Percentiles rank a stretch among this genome's conserved stretches.
phyloP scores from a whole-genome alignment of 92 coral and sea anemone species.

The Nematostella vectensis region DNA sequence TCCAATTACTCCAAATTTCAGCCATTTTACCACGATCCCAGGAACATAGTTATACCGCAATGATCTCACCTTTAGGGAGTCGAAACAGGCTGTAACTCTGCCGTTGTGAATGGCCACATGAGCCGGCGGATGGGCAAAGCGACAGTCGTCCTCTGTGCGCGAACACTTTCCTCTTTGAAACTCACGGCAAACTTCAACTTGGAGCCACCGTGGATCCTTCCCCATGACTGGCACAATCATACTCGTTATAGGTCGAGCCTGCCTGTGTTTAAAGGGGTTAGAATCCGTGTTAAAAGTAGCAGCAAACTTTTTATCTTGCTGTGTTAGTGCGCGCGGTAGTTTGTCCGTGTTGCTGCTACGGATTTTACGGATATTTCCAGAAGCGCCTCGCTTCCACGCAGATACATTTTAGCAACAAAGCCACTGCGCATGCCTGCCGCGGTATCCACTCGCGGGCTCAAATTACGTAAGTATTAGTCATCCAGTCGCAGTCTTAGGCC shows the following conservation, averaged over 20 bases:
- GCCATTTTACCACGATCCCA: too few species aligned
- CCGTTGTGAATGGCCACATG: constrained; percentile 93
- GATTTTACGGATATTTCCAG: constrained; percentile 75
- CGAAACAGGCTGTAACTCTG: constrained; percentile 99
- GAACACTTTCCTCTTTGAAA: constrained; percentile 99
- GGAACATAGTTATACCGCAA: too few species aligned
- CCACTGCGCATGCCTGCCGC: constrained; percentile 56
- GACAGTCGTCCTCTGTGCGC: constrained; percentile 90
- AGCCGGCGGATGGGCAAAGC: constrained; percentile 99
- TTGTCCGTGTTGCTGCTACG: neutral
- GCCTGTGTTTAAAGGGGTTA: constrained; percentile 25
- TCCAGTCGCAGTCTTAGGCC: constrained; percentile 57
- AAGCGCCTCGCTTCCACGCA: constrained; percentile 24
- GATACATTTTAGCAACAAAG: constrained; percentile 35
- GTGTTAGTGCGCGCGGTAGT: neutral
- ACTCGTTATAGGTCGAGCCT: constrained; percentile 46
- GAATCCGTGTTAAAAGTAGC: constrained; percentile 37
- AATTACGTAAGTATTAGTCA: constrained; percentile 92
- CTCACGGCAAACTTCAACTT: constrained; percentile 98
- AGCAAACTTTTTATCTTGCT: constrained; percentile 11
- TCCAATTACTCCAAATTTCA: too few species aligned
- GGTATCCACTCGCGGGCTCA: constrained; percentile 67
- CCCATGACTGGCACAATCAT: constrained; percentile 93
- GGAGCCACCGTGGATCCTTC: constrained; percentile 99
- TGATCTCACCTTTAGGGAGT: constrained; percentile 86